Base-by-base conservation (phyloP, 35 echinoderm and acorn worm genomes). In the Chiridota heheva region DNA sequence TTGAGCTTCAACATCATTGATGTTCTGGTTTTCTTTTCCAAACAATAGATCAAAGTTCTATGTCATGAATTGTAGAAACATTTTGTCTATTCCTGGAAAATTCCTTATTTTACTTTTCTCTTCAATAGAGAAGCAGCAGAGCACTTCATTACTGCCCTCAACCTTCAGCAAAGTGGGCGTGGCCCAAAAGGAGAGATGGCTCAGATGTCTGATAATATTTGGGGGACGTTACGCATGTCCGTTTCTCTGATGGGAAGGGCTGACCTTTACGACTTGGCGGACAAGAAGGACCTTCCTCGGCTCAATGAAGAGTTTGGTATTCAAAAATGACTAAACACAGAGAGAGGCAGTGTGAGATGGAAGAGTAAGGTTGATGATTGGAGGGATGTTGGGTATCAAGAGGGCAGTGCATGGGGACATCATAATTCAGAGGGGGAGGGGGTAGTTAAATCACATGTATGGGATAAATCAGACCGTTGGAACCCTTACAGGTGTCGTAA, bases 211-310 rank as follows among this genome's bases (percentile, higher is more conserved):
- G 80, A 88, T 37, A 98, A 98, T 42, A 98, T 98, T 53, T 98
- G 95, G 95, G 79, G 89, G 39, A 98, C 95, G 10, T 45, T 98
- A 29, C 79, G 95, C 4, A 98, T 98, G 95, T 76, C 95, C 15
- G 76, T 98, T 24, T 98, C 95, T 1, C 81, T 98, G 27, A 49
- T 89, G 53, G 89, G 95, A 0, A 53, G 82, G 12, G 46, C 62
- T 2, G 84, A 92, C 36, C 82, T 98, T 0, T 98, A 98, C 60
- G 81, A 91, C 8, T 72, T 75, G 1, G 85, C 95, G 0, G 95
- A 98, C 30, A 60, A 72, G 42, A 82, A 72, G 17, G 81, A 98
- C 48, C 67, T 98, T 16, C 81, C 71, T 27, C 25, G 48, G 33
- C 85, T 98, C 71, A 89, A 81, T 47, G 43, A 59, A 8, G 89